A percentile compares a stretch with the other conserved stretches of the same genome.
phyloP scores from a whole-genome alignment of 1,140 invertebrate genomes.

The Drosophila bifasciata region DNA sequence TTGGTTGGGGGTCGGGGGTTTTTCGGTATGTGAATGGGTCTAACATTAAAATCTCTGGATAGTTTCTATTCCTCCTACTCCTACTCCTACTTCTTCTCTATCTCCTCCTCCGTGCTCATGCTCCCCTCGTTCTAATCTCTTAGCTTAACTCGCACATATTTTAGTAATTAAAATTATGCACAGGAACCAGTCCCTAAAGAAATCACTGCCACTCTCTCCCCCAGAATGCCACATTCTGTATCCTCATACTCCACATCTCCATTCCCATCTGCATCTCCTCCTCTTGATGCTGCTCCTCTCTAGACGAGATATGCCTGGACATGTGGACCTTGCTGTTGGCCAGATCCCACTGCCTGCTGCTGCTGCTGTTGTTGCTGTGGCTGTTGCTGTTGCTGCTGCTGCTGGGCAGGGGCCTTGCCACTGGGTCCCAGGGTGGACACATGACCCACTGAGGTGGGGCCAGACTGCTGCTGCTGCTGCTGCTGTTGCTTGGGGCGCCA shows the following conservation, averaged over 20 bases:
- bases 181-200: constrained; percentile 83
- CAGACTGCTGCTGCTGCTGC: constrained; percentile 38
- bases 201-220: constrained; percentile 72
- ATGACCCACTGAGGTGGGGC: constrained; percentile 40
- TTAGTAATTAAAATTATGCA: constrained; percentile 82
- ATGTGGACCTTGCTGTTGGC: constrained; percentile 61
- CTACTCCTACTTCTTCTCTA: background rate
- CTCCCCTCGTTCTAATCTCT: constrained; percentile 37
- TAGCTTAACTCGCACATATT: constrained; percentile 74
- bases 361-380: constrained; percentile 65
- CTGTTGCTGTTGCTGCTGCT: constrained; percentile 64
- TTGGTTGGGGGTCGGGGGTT: no score
- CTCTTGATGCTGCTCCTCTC: constrained; percentile 4
- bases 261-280: background rate
- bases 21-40: background rate
- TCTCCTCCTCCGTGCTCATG: background rate
- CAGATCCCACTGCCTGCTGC: constrained; percentile 71
- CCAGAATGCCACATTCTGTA: constrained; percentile 9
- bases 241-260: no score
- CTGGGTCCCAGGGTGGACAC: constrained; percentile 58
- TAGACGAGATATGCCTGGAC: constrained; percentile 71
- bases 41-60: constrained; percentile 13
- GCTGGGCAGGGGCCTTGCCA: constrained; percentile 32
- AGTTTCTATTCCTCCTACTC: background rate
- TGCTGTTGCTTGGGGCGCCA: constrained; percentile 71